Evolutionary conservation across 2,888 invertebrate genomes (phyloP).

Genomic region (Charanyca ferruginea): DNA sequence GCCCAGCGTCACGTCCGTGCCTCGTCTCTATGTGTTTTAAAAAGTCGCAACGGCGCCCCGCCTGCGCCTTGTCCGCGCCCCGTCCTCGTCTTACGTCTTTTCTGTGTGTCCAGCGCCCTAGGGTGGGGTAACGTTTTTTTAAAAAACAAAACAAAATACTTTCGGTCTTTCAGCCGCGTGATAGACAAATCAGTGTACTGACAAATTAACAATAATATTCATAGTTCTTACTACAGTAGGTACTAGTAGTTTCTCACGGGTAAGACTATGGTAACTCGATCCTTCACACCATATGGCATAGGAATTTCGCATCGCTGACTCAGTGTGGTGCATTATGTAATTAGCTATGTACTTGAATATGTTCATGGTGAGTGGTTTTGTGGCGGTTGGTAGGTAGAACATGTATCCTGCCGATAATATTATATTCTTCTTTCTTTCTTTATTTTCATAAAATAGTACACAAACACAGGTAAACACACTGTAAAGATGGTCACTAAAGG

Average conservation of each 20-base stretch:
- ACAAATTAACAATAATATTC: background rate
- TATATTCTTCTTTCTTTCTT: background rate
- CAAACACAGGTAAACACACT: slow-evolving; percentile 25
- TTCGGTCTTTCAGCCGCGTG: no score
- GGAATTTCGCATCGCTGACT: slow-evolving; percentile 66
- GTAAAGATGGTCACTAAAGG: slow-evolving; percentile 41
- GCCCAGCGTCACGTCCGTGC: no score
- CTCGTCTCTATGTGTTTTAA: no score
- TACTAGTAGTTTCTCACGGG: slow-evolving; percentile 58
- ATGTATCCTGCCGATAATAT: background rate
- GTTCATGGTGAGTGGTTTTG: slow-evolving; percentile 38
- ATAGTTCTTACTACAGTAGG: slow-evolving; percentile 6
- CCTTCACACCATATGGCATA: slow-evolving; percentile 59
- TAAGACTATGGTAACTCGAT: slow-evolving; percentile 50
- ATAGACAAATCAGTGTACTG: background rate
- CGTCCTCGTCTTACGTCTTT: no score
- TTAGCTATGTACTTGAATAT: slow-evolving; percentile 44
- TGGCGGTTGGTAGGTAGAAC: slow-evolving; percentile 19
- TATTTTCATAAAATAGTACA: background rate
- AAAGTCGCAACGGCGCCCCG: no score
- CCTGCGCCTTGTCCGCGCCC: no score
- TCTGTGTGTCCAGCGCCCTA: no score
- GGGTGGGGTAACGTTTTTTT: no score
- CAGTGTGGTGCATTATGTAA: slow-evolving; percentile 47
- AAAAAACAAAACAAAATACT: no score